A percentile compares a stretch with the other conserved stretches of the same genome.
These are phyloP conservation scores for Pseudobourletiella spinata DNA, from an alignment of 1,140 invertebrate genomes.

Conservation along the genomic window DNA sequence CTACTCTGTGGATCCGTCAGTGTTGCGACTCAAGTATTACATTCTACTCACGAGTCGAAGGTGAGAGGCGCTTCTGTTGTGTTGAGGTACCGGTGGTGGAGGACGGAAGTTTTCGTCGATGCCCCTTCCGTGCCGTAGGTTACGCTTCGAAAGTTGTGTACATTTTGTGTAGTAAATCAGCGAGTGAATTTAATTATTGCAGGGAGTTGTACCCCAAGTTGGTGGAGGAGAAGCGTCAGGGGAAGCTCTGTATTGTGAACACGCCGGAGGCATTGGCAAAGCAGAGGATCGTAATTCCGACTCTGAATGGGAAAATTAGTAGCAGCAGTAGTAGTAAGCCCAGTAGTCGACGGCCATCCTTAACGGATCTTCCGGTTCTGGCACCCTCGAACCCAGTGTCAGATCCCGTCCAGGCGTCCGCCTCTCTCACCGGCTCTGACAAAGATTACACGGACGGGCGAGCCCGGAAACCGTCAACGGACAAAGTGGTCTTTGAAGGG, in stretches of 20 bases:
- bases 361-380: neutral
- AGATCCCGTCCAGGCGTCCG: neutral
- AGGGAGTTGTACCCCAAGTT: slow-evolving; percentile 61
- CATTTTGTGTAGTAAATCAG: slow-evolving; percentile 7
- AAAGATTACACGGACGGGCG: neutral
- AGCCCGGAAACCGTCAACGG: neutral
- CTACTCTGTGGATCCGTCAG: slow-evolving; percentile 38
- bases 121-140: too few relatives aligned
- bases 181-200: neutral
- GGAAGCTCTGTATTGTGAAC: slow-evolving; percentile 55
- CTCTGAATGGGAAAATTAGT: neutral
- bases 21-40: slow-evolving; percentile 60
- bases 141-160: too few relatives aligned
- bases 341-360: slow-evolving; percentile 3
- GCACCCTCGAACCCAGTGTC: neutral
- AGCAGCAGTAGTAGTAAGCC: neutral
- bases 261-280: slow-evolving; percentile 34
- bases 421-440: neutral
- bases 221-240: slow-evolving; percentile 48
- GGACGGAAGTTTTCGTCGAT: too few relatives aligned
- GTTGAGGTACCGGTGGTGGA: too few relatives aligned
- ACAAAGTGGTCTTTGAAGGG: slow-evolving; percentile 9
- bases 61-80: slow-evolving; percentile 35
- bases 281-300: neutral
- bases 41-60: slow-evolving; percentile 59